These are phyloP conservation scores for Ametastegia equiseti DNA, from an alignment of 2,888 invertebrate genomes.

Conservation along the genomic window DNA sequence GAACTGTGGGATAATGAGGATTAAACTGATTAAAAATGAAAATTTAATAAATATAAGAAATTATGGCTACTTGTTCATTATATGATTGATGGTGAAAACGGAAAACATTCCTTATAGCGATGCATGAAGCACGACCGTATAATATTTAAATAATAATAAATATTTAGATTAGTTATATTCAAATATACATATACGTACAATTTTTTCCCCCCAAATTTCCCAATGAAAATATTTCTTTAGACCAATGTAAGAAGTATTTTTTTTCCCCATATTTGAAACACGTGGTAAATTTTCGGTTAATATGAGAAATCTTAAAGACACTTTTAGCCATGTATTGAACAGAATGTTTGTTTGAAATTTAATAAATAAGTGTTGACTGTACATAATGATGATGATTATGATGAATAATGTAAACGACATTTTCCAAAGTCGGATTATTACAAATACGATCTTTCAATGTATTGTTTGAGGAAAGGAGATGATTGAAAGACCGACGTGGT, in stretches of 20 bases:
- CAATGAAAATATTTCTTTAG: background rate
- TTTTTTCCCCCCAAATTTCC: no score
- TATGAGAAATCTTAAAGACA: background rate
- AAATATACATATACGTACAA: background rate
- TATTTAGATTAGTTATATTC: background rate
- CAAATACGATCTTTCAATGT: background rate
- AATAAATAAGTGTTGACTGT: constrained; percentile 18
- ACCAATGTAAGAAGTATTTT: background rate
- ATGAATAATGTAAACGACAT: constrained; percentile 2
- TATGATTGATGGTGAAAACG: background rate
- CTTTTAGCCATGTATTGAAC: background rate
- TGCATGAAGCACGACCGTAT: constrained; percentile 11
- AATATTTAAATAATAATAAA: no score
- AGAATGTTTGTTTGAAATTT: constrained; percentile 2
- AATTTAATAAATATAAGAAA: background rate
- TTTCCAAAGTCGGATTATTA: background rate
- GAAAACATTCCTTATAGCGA: constrained; percentile 32
- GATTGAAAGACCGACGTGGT: background rate
- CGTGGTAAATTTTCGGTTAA: background rate
- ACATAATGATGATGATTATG: background rate
- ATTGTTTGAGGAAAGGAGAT: background rate
- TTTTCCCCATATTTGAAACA: background rate
- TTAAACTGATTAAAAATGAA: background rate
- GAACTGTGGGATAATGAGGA: background rate
- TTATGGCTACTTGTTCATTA: constrained; percentile 22